Conservation (phyloP, 2,113 vertebrate genomes). For the Glaucomys volans region DNA sequence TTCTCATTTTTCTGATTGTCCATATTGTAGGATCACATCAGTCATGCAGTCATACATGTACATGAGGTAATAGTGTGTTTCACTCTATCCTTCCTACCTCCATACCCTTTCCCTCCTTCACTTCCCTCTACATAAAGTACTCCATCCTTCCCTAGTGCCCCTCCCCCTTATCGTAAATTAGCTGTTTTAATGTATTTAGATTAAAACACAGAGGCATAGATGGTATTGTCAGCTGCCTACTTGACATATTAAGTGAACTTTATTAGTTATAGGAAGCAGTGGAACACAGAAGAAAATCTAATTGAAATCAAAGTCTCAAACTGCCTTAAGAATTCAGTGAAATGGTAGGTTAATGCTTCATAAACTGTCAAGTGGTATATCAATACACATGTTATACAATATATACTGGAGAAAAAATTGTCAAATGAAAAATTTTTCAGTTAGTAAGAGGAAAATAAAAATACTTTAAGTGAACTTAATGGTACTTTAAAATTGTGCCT, state of each 20-base stretch:
- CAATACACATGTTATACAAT: background rate
- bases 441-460: background rate
- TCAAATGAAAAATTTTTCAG: background rate
- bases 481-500: background rate
- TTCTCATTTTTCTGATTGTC: no score
- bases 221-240: background rate
- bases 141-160: no score
- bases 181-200: background rate
- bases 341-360: slow-evolving; percentile 15
- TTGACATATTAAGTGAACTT: background rate
- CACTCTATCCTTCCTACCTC: no score
- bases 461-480: background rate
- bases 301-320: background rate
- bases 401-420: background rate
- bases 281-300: background rate
- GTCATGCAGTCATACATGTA: no score
- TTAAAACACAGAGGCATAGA: background rate
- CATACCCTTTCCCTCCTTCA: no score
- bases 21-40: no score
- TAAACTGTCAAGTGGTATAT: background rate
- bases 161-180: no score
- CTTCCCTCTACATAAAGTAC: no score
- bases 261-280: background rate
- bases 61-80: no score
- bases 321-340: background rate